phyloP scores from a whole-genome alignment of 1,140 invertebrate genomes.

The Trichonephila inaurata region DNA sequence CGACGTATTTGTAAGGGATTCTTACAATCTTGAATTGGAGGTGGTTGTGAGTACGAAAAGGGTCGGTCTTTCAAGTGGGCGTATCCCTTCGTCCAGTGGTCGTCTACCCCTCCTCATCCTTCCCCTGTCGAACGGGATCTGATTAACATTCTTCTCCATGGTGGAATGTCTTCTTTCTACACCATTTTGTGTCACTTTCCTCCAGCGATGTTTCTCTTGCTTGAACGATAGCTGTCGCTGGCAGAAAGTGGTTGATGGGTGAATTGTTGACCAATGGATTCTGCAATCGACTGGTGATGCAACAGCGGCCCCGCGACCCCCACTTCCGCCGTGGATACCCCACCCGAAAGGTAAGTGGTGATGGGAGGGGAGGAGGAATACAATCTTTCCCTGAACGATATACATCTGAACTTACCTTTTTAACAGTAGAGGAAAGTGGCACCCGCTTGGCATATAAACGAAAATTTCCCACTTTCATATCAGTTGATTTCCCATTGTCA shows the following conservation, averaged over 20 bases:
- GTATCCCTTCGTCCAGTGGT: constrained; percentile 25
- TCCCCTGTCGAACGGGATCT: constrained; percentile 44
- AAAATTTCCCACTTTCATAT: too few species aligned
- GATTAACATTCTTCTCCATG: constrained; percentile 47
- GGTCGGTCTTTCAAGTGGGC: background rate
- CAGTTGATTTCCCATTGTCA: too few species aligned
- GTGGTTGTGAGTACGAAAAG: background rate
- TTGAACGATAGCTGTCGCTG: background rate
- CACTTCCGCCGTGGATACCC: constrained; percentile 35
- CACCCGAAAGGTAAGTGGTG: constrained; percentile 14
- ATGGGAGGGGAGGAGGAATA: background rate
- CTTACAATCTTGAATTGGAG: background rate
- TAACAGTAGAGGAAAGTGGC: too few species aligned
- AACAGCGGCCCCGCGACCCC: constrained; percentile 14
- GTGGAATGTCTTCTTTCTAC: constrained; percentile 48
- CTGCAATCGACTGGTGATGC: constrained; percentile 38
- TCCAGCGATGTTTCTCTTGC: background rate
- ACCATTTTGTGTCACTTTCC: constrained; percentile 37
- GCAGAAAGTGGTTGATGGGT: constrained; percentile 13
- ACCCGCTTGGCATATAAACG: too few species aligned
- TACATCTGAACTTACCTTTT: too few species aligned
- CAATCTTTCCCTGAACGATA: background rate
- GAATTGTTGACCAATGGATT: constrained; percentile 48
- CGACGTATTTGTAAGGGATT: background rate
- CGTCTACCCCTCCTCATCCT: background rate